Evolutionary conservation across 2,797 vertebrate genomes (phyloP), one percentile per base, ranked within the genome.

Genomic region (Bradypus variegatus): DNA sequence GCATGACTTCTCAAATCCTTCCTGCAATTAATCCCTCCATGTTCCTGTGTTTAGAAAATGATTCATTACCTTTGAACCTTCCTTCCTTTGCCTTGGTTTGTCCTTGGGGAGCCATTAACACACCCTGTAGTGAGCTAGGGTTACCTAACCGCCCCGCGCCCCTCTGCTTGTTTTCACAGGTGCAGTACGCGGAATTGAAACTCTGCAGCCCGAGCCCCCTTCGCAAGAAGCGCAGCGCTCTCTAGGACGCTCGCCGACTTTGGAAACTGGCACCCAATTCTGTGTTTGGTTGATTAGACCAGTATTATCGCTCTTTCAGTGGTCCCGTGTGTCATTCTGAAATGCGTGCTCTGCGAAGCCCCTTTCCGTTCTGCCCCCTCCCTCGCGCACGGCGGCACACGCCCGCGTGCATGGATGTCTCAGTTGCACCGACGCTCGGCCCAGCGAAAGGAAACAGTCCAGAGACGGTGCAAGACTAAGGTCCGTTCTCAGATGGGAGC

Each of bases 31-130:
- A 99, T 99, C 98, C 98, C 98, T 65, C 98, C 98, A 94, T 98
- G 98, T 98, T 98, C 98, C 98, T 98, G 98, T 99, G 98, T 99
- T 99, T 99, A 98, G 98, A 98, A 98, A 99, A 98, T 99, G 98
- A 99, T 99, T 99, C 98, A 99, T 99, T 99, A 98, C 98, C 98
- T 98, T 98, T 98, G 97, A 98, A 98, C 98, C 98, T 97, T 98
- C 97, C 97, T 98, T 97, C 96, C 97, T 97, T 96, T 97, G 96
- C 97, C 98, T 97, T 79, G 96, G 97, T 96, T 94, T 96, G 97
- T 98, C 98, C 98, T 98, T 91, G 87, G 99, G 99, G 99, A 99
- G 98, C 98, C 98, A 98, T 99, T 99, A 99, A 96, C 96, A 96
- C 96, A 96, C 97, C 95, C 98, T 96, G 97, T 96, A 97, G 98